These are phyloP conservation scores for Cherax quadricarinatus DNA, from an alignment of 1,140 invertebrate species.

Conservation along the genomic window DNA sequence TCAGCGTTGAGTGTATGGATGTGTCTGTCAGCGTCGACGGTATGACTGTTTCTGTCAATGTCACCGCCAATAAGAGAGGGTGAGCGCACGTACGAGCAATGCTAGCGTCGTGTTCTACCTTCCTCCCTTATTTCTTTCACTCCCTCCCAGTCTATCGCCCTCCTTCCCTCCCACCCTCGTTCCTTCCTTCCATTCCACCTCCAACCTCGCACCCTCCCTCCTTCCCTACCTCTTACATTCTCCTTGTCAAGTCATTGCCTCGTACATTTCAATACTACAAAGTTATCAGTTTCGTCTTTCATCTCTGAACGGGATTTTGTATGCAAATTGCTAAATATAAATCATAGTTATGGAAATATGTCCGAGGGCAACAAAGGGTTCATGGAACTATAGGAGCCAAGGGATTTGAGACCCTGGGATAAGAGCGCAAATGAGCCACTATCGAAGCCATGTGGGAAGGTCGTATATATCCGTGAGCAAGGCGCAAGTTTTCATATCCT, in stretches of 20 bases:
- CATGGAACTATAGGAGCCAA: not conserved
- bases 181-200: not conserved
- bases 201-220: not conserved
- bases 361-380: slow-evolving; percentile 7
- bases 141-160: too few relatives aligned
- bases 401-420: not conserved
- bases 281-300: slow-evolving; percentile 66
- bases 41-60: too few relatives aligned
- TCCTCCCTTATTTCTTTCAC: too few relatives aligned
- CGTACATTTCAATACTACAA: slow-evolving; percentile 64
- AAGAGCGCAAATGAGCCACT: not conserved
- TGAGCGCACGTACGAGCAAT: too few relatives aligned
- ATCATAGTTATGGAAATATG: slow-evolving; percentile 61
- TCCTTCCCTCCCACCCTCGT: not conserved
- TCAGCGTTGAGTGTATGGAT: too few relatives aligned
- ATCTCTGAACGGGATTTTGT: slow-evolving; percentile 63
- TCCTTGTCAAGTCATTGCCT: slow-evolving; percentile 42
- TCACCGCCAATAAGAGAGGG: too few relatives aligned
- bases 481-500: slow-evolving; percentile 35
- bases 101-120: too few relatives aligned
- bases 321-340: slow-evolving; percentile 63
- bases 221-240: not conserved
- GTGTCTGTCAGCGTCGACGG: too few relatives aligned
- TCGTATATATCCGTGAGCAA: not conserved
- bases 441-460: too few relatives aligned